Percentiles rank a stretch among this genome's conserved stretches.
These are phyloP conservation scores for Pardalotus punctatus DNA, from an alignment of 2,113 vertebrate species.

Conservation along the genomic window DNA sequence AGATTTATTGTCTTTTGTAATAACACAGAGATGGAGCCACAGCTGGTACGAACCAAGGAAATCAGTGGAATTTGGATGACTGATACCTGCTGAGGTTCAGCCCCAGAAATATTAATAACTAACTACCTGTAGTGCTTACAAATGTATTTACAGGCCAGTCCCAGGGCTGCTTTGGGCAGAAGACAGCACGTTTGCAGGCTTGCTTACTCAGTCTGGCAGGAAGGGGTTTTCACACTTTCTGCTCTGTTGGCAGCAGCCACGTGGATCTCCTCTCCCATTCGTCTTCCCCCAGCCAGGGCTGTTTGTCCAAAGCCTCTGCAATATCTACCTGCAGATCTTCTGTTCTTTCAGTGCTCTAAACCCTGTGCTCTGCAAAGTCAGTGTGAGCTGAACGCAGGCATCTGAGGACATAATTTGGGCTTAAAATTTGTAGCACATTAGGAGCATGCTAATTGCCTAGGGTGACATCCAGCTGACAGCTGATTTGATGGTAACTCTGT, in stretches of 20 bases:
- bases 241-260: background rate
- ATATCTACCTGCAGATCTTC: background rate
- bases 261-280: background rate
- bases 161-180: background rate
- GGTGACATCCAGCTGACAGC: slow-evolving; percentile 55
- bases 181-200: background rate
- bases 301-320: background rate
- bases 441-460: slow-evolving; percentile 59
- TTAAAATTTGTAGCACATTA: slow-evolving; percentile 46
- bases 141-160: background rate
- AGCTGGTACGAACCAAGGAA: background rate
- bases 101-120: background rate
- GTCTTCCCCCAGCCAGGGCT: background rate
- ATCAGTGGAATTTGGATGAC: background rate
- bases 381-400: background rate
- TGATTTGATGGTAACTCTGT: slow-evolving; percentile 45
- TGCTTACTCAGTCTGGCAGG: background rate
- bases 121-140: slow-evolving; percentile 42
- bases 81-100: background rate
- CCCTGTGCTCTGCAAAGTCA: background rate
- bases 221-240: slow-evolving; percentile 15
- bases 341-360: background rate
- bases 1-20: slow-evolving; percentile 1
- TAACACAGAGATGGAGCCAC: background rate
- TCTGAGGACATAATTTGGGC: slow-evolving; percentile 31